Evolutionary conservation across 2,113 vertebrate species (phyloP), one percentile per base, ranked within the genome.

Genomic region (Phylloscopus trochiloides): DNA sequence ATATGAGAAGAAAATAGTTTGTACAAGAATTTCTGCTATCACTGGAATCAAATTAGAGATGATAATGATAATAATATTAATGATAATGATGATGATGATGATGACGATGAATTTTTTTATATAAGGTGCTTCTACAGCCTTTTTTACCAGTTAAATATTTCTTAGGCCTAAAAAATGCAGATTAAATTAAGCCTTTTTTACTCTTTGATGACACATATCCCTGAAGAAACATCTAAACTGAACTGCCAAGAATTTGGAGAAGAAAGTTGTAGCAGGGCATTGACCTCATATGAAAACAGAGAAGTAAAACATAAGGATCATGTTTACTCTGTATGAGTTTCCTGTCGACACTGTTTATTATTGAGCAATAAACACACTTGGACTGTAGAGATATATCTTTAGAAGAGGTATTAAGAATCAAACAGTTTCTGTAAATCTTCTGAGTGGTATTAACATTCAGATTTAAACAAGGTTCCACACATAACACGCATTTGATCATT

Each of bases 321-420:
- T 97, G 97, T 98, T 98, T 98, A 97, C 88, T 63, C 97, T 96
- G 88, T 78, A 93, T 67, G 43, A 78, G 94, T 97, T 98, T 98
- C 97, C 97, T 98, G 97, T 97, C 94, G 14, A 88, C 93, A 75
- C 78, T 97, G 97, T 98, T 98, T 98, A 98, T 95, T 97, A 96
- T 97, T 89, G 94, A 97, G 88, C 94, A 91, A 86, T 98, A 98
- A 98, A 98, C 97, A 97, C 85, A 95, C 92, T 98, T 97, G 88
- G 79, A 84, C 58, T 80, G 83, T 86, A 76, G 90, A 97, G 96
- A 97, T 96, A 90, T 72, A 96, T 88, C 95, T 97, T 94, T 57
- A 96, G 89, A 96, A 95, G 92, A 97, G 90, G 94, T 97, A 97
- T 90, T 96, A 97, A 96, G 94, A 97, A 96, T 76, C 75, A 95